phyloP scores from a whole-genome alignment of 2,797 vertebrate species.

The Trematomus bernacchii region DNA sequence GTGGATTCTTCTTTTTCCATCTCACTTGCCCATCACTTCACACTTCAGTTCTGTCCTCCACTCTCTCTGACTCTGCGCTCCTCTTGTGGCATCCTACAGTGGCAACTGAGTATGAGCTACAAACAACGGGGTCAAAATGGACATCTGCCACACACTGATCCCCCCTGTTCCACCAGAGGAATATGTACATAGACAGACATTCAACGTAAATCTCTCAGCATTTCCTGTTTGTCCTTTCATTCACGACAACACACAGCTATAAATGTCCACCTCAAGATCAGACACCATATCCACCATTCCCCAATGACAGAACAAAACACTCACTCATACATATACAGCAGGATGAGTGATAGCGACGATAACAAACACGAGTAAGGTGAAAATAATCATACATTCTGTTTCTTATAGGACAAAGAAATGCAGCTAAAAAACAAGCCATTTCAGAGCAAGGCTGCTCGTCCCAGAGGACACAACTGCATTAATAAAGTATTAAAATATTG shows the following conservation, averaged over 20 bases:
- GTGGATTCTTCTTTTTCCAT: neutral
- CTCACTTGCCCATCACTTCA: neutral
- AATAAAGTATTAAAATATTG: conserved; percentile 31
- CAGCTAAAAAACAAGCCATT: neutral
- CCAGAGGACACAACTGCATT: conserved; percentile 25
- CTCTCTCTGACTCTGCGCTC: neutral
- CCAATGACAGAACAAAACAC: neutral
- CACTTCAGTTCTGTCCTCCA: neutral
- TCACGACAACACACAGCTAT: conserved; percentile 17
- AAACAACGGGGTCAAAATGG: conserved; percentile 18
- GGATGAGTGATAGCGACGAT: neutral
- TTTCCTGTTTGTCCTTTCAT: conserved; percentile 41
- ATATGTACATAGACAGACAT: no score
- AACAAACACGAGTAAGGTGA: conserved; percentile 1
- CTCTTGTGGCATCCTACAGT: neutral
- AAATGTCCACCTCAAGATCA: conserved; percentile 42
- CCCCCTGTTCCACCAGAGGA: neutral
- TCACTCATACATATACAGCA: neutral
- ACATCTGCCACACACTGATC: conserved; percentile 6
- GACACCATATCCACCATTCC: conserved; percentile 1
- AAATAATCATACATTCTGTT: neutral
- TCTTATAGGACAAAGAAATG: neutral
- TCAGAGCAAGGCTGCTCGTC: conserved; percentile 8
- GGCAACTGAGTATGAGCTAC: neutral
- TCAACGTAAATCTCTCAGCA: conserved; percentile 32